Base-by-base conservation (phyloP, 2,888 invertebrate species). In the Phyto melanocephala region DNA sequence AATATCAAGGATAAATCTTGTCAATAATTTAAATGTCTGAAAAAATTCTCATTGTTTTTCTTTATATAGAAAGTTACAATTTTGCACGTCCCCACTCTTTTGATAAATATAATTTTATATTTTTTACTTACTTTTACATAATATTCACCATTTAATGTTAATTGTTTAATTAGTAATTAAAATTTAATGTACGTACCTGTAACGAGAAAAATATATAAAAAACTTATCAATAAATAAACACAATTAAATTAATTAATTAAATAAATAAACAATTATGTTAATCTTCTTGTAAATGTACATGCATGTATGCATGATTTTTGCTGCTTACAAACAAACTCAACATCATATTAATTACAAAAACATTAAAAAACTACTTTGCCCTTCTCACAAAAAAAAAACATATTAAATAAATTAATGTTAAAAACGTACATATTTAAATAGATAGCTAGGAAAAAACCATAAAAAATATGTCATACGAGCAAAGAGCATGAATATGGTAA, bases 241-340 rank as follows among this genome's bases (percentile, higher is more conserved):
- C 28, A 4, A 42, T 58, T 72, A 50, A 65, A 67, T 79, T 63
- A 58, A 65, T 58, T 72, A 65, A 71, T 65, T 79, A 65, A 58
- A 37, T 45, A 45, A n/a, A n/a, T n/a, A n/a, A n/a, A 65, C 33
- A 24, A 52, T 70, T 78, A 40, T 65, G 10, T 71, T 71, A 40
- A 65, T 20, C 60, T 62, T 15, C 58, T 68, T 50, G n/a, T n/a
- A n/a, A n/a, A n/a, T n/a, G n/a, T n/a, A n/a, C n/a, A n/a, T n/a
- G n/a, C 52, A 47, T 11, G 45, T 5, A 68, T 52, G 54, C 4
- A 68, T 62, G 60, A 24, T 54, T 70, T 52, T 22, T 28, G 17
- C 13, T 35, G 24, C 42, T 33, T 42, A 10, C 8, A 62, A 58
- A 35, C 28, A 5, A 33, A 37, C 15, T 50, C 15, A 24, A 62